These are phyloP conservation scores for Mesitornis unicolor DNA, from an alignment of 2,113 vertebrate species.

Conservation along the genomic window DNA sequence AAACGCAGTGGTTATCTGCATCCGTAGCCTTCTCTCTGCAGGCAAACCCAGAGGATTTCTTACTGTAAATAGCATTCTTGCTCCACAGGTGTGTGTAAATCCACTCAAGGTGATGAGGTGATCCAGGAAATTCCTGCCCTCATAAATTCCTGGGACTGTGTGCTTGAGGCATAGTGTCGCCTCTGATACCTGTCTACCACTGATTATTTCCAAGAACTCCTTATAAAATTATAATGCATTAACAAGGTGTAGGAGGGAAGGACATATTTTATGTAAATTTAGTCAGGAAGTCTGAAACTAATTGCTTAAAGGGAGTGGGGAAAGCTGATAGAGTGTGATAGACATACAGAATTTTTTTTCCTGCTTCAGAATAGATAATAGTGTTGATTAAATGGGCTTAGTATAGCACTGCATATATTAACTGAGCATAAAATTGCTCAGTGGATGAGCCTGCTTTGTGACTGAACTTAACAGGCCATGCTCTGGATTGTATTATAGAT, in stretches of 20 bases:
- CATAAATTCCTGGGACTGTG: neutral
- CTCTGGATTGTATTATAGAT: neutral
- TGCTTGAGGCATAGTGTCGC: neutral
- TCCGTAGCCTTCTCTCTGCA: neutral
- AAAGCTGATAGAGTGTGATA: slow-evolving; percentile 38
- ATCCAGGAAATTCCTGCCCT: neutral
- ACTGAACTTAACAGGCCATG: neutral
- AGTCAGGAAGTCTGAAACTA: slow-evolving; percentile 4
- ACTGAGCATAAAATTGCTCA: neutral
- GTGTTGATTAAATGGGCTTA: slow-evolving; percentile 27
- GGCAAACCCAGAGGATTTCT: neutral
- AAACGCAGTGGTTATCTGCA: neutral
- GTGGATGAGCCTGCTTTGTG: neutral
- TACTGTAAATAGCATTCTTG: neutral
- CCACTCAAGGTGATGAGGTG: neutral
- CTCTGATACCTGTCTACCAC: neutral
- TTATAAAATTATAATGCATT: neutral
- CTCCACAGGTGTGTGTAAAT: fast-evolving
- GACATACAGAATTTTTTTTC: neutral
- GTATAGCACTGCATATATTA: slow-evolving; percentile 27
- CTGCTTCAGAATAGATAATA: neutral
- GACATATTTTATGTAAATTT: slow-evolving; percentile 31
- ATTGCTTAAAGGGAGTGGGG: slow-evolving; percentile 14
- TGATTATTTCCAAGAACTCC: neutral
- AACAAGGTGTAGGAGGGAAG: neutral